Percentiles rank a stretch among this genome's conserved stretches.
These are phyloP conservation scores for Eueremaeus valkanovi DNA, from an alignment of 2,888 invertebrate genomes.

Conservation along the genomic window DNA sequence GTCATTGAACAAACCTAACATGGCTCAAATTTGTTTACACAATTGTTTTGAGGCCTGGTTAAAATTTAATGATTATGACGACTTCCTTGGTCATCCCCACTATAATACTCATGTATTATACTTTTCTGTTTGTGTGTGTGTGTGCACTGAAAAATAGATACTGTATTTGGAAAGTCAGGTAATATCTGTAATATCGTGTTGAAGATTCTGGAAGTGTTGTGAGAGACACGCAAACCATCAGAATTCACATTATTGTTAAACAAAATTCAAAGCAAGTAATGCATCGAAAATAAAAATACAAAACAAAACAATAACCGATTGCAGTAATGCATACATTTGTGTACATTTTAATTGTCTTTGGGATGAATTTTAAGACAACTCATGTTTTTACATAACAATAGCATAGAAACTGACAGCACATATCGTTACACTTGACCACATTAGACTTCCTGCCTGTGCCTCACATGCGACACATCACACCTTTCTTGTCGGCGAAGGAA, in stretches of 20 bases:
- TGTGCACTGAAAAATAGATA: too few species aligned
- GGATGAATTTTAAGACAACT: background rate
- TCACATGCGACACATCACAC: constrained; percentile 28
- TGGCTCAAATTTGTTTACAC: too few species aligned
- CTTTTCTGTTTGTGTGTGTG: too few species aligned
- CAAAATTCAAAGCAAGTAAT: constrained; percentile 21
- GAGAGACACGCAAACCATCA: constrained; percentile 5
- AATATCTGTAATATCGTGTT: constrained; percentile 26
- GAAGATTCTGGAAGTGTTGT: background rate
- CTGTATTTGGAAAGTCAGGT: constrained; percentile 31
- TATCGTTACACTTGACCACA: constrained; percentile 33
- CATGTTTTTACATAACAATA: constrained; percentile 29
- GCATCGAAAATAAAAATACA: background rate
- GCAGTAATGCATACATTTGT: background rate
- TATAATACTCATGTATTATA: too few species aligned
- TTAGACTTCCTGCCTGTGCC: constrained; percentile 28
- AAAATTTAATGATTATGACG: too few species aligned
- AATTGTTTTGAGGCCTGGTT: too few species aligned
- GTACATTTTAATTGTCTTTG: constrained; percentile 20
- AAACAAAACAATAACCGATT: constrained; percentile 11
- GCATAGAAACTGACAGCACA: constrained; percentile 12
- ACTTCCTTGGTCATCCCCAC: too few species aligned
- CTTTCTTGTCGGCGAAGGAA: constrained; percentile 15
- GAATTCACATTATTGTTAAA: background rate
- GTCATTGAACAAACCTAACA: too few species aligned